Base-by-base conservation (phyloP, 2,888 invertebrate species). In the Apodemia zela region DNA sequence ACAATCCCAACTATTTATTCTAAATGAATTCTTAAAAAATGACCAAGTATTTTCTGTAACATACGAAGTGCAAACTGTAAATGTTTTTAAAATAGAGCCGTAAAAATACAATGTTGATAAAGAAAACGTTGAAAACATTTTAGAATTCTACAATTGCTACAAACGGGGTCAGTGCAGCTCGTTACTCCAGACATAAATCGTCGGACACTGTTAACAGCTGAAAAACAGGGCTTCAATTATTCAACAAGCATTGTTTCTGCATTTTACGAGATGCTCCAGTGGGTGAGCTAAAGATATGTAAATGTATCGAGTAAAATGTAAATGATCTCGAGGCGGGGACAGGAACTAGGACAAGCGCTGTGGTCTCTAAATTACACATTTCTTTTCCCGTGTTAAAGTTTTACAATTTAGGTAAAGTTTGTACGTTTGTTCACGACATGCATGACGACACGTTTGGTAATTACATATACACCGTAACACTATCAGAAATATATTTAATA, bases 261-360 rank as follows among this genome's bases (percentile, higher is more conserved):
- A 79, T 83, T 83, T 84, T 81, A 82, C 75, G 76, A 77, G 75
- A 73, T 75, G 72, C 72, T 74, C 75, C 68, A 68, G 75, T 70
- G 74, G 74, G 66, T 66, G 69, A 74, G 73, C 74, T 75, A 79
- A 77, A 76, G 73, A 75, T 80, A 84, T 84, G 84, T 79, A 82
- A 84, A 84, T 84, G 76, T 79, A 77, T 77, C 75, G 77, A 71
- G 76, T 68, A 73, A 73, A 74, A 84, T 84, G 82, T 79, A 83
- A 84, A 84, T 83, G 77, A 77, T 73, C 73, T 70, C 66, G 68
- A 68, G 68, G 70, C 70, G 66, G 70, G 59, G 54, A 63, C 54
- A 60, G 58, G 61, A 60, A 62, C 59, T 61, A 57, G 63, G 64
- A 63, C 62, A 63, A 61, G 63, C 58, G 45, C 59, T 59, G 45